phyloP scores from a whole-genome alignment of 2,797 vertebrate species.

The Peromyscus aztecus region DNA sequence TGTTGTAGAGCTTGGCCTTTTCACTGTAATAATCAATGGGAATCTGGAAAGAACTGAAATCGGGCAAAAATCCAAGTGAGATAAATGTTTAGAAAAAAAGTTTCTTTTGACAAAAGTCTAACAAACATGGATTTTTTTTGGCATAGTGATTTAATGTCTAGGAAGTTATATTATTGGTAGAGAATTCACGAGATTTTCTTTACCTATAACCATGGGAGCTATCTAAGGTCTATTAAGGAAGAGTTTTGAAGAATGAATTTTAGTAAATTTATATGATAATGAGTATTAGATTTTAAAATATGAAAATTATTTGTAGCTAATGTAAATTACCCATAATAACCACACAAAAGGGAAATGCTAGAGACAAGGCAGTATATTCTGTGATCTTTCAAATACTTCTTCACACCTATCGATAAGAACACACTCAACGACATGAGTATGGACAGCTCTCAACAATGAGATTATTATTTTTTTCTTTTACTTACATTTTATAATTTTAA shows the following conservation, averaged over 20 bases:
- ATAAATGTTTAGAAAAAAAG: conserved; percentile 38
- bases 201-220: neutral
- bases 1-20: neutral
- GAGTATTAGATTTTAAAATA: neutral
- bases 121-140: neutral
- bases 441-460: neutral
- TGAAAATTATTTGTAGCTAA: neutral
- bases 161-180: neutral
- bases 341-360: neutral
- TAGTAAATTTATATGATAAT: neutral
- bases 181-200: neutral
- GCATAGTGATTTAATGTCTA: neutral
- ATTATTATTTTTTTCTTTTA: conserved; percentile 8
- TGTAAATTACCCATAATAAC: neutral
- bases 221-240: neutral
- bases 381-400: conserved; percentile 14
- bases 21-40: neutral
- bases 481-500: neutral
- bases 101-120: neutral
- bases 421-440: neutral
- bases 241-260: conserved; percentile 41
- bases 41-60: neutral
- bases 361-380: neutral
- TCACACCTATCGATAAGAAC: neutral
- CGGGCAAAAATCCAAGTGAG: neutral